Percentiles rank a stretch among this genome's conserved stretches.
Conservation (phyloP, 1,140 invertebrate genomes). For the Drosophila oshimai region DNA sequence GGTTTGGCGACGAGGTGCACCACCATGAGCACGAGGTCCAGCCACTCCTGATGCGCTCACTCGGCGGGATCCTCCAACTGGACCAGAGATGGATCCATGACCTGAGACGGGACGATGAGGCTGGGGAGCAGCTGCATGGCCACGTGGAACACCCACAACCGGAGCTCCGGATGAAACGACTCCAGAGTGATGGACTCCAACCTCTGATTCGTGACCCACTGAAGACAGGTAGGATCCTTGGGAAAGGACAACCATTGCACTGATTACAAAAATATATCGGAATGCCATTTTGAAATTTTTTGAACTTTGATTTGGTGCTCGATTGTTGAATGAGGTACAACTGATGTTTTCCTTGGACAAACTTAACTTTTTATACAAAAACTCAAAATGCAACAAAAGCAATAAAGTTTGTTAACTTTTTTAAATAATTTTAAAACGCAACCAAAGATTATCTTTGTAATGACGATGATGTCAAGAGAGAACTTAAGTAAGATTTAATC, state of each 20-base stretch:
- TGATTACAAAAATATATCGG: conserved; percentile 5
- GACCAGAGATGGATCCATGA: background rate
- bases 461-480: background rate
- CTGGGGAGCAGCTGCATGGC: background rate
- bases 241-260: conserved; percentile 10
- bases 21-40: background rate
- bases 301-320: background rate
- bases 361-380: conserved; percentile 27
- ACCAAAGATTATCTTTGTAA: background rate
- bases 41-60: background rate
- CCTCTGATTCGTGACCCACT: background rate
- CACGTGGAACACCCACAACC: background rate
- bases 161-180: background rate
- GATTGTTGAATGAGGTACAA: conserved; percentile 15
- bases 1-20: background rate
- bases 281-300: conserved; percentile 10
- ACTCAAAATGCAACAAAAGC: background rate
- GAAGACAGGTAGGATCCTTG: conserved; percentile 15
- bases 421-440: background rate
- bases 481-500: background rate
- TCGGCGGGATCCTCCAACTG: background rate
- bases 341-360: conserved; percentile 12
- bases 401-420: background rate
- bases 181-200: conserved; percentile 2
- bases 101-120: background rate